Conservation (phyloP, 2,888 invertebrate species). For the Thecophora atra region DNA sequence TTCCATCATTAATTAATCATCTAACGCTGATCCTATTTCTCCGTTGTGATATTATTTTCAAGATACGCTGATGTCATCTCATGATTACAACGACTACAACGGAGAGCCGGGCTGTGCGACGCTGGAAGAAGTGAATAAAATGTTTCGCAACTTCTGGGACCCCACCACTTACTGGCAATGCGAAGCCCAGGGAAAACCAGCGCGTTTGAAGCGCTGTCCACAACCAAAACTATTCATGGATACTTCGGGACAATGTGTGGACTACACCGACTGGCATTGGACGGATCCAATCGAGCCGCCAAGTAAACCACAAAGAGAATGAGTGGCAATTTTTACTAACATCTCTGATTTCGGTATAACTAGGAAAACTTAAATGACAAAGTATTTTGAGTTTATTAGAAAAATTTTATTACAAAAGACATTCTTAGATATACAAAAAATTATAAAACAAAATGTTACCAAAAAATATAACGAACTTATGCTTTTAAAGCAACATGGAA, state of each 20-base stretch:
- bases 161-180: constrained; percentile 61
- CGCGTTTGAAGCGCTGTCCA: constrained; percentile 53
- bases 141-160: constrained; percentile 62
- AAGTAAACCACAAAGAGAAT: constrained; percentile 52
- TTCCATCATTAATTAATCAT: too few species aligned
- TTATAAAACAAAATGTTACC: too few species aligned
- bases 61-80: constrained; percentile 38
- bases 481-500: neutral
- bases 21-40: too few species aligned
- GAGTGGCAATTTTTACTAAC: neutral
- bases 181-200: constrained; percentile 52
- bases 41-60: too few species aligned
- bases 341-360: neutral
- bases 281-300: constrained; percentile 58
- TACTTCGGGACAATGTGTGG: constrained; percentile 53
- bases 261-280: constrained; percentile 59
- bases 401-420: neutral
- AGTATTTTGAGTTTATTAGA: neutral
- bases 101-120: constrained; percentile 61
- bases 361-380: too few species aligned
- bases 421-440: neutral
- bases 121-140: constrained; percentile 55
- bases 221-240: constrained; percentile 56
- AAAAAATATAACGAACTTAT: neutral
- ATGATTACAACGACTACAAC: constrained; percentile 47